phyloP scores from a whole-genome alignment of 2,113 vertebrate species.

The Pica pica region DNA sequence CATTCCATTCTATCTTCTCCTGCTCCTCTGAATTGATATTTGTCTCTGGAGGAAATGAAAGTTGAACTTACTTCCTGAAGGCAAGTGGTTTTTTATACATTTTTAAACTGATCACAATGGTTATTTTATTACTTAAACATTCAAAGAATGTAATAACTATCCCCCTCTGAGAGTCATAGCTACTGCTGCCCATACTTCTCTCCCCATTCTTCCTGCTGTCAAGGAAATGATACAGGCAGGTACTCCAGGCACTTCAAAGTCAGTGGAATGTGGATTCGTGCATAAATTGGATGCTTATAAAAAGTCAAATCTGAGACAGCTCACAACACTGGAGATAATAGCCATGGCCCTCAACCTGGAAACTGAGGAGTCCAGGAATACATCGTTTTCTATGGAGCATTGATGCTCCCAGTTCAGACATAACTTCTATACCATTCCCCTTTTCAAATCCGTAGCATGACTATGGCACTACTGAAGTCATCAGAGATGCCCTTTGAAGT shows the following conservation, averaged over 20 bases:
- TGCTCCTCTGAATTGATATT: not conserved
- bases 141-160: not conserved
- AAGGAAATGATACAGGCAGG: not conserved
- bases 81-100: not conserved
- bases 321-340: not conserved
- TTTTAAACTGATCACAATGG: not conserved
- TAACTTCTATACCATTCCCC: not conserved
- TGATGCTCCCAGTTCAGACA: not conserved
- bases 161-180: not conserved
- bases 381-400: not conserved
- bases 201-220: not conserved
- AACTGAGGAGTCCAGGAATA: not conserved
- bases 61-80: constrained; percentile 33
- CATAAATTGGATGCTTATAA: not conserved
- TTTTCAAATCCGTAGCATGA: not conserved
- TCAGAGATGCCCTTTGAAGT: not conserved
- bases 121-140: not conserved
- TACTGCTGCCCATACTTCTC: not conserved
- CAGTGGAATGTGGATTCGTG: not conserved
- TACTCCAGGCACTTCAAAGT: not conserved
- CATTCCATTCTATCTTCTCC: not conserved
- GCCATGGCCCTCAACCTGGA: not conserved
- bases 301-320: not conserved
- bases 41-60: constrained; percentile 28
- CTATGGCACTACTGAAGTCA: not conserved